A percentile compares a stretch with the other conserved stretches of the same genome.
phyloP scores from a whole-genome alignment of 2,888 invertebrate species.

The Cryptops parisi region DNA sequence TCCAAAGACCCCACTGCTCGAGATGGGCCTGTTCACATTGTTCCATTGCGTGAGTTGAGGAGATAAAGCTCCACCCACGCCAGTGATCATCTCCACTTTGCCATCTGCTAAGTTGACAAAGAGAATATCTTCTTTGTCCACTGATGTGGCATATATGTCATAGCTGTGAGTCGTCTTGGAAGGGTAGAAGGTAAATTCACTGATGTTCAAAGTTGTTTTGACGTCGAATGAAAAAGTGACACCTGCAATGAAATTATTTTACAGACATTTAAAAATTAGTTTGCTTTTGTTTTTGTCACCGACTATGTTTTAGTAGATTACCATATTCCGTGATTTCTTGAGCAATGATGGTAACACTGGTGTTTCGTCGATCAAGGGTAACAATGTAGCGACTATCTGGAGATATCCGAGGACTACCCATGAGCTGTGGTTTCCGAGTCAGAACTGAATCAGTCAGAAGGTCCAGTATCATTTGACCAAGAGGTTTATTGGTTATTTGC shows the following conservation, averaged over 20 bases:
- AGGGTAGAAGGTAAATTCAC: constrained; percentile 55
- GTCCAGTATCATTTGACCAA: constrained; percentile 52
- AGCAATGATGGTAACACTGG: constrained; percentile 45
- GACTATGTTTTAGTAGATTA: too few relatives aligned
- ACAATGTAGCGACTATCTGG: constrained; percentile 55
- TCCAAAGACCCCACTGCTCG: constrained; percentile 48
- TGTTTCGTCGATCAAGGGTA: constrained; percentile 45
- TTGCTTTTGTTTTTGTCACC: too few relatives aligned
- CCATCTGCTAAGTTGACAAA: constrained; percentile 53
- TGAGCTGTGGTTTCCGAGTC: constrained; percentile 44
- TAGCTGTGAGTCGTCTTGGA: constrained; percentile 55
- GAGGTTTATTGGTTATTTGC: constrained; percentile 45
- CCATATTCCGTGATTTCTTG: constrained; percentile 42
- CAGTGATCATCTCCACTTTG: constrained; percentile 62
- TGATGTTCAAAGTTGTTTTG: constrained; percentile 55
- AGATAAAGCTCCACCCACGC: constrained; percentile 48
- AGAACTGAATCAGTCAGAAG: constrained; percentile 55
- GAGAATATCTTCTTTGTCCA: constrained; percentile 54
- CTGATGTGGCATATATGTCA: constrained; percentile 54
- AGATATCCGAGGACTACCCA: constrained; percentile 50
- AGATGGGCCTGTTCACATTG: constrained; percentile 49
- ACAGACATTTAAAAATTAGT: too few relatives aligned
- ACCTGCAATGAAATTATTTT: constrained; percentile 36
- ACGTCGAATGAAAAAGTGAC: constrained; percentile 55
- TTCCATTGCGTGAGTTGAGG: constrained; percentile 45